Base-by-base conservation (phyloP, 2,888 invertebrate species). In the Cephus rjabovi region DNA sequence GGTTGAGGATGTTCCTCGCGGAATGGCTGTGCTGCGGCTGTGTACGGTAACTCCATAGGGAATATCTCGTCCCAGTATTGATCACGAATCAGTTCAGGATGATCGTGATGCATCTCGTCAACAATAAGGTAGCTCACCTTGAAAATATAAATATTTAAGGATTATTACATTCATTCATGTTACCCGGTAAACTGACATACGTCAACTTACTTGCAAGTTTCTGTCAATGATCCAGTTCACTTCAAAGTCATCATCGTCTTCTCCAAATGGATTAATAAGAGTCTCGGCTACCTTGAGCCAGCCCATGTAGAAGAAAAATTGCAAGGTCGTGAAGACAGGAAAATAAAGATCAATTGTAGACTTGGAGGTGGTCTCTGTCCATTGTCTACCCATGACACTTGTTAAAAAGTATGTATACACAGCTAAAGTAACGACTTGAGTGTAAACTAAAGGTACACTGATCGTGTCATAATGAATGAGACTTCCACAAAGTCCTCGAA, bases 321-420 rank as follows among this genome's bases (percentile, higher is more conserved):
- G 92, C 15, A 82, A 69, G 71, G 30, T n/a, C 68, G 11, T 35
- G 15, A 40, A 70, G 3, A 56, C 75, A 56, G 79, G 11, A 80
- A 89, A 34, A 83, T 71, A 71, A 11, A 71, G 31, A 71, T 71
- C 33, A 33, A 71, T 71, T 15, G 30, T 34, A 6, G 71, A 71
- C 71, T 12, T 15, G 34, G 71, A 71, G 12, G 31, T 71, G 12
- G 6, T 34, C 79, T 95, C 95, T 1, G 96, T 93, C 95, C 96
- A 97, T 90, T 98, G 97, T 83, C 97, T 95, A 37, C 96, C 97
- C 93, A 98, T 94, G 31, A 97, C 94, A 74, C 96, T 95, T 12
- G 97, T 96, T 80, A 97, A 92, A 91, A 97, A 97, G 91, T 96
- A 98, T 33, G 96, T 96, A 91, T 98, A 97, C 15, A 97, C 97